Conservation (phyloP, 1,140 invertebrate species). For the Trachymyrmex septentrionalis region DNA sequence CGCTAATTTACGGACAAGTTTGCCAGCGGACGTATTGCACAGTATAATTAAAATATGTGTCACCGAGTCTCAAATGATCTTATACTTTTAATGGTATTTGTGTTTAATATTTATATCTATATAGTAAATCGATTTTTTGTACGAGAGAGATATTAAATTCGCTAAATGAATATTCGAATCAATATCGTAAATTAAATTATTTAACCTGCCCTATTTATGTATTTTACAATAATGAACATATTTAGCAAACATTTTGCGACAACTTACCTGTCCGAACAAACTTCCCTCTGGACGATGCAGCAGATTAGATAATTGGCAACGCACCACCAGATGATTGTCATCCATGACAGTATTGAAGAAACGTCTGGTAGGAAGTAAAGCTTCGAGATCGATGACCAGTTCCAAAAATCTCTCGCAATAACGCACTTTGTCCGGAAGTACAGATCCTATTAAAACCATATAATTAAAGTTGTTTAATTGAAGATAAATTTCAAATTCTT, state of each 20-base stretch:
- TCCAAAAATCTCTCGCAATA: slow-evolving; percentile 99
- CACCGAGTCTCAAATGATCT: slow-evolving; percentile 19
- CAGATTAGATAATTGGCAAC: slow-evolving; percentile 94
- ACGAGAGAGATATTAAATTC: slow-evolving; percentile 51
- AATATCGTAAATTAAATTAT: slow-evolving; percentile 40
- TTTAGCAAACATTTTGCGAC: background rate
- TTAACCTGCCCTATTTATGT: background rate
- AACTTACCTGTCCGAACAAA: slow-evolving; percentile 95
- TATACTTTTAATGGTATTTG: slow-evolving; percentile 59
- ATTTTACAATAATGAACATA: background rate
- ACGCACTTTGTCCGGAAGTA: slow-evolving; percentile 89
- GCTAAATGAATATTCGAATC: slow-evolving; percentile 45
- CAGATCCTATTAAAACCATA: slow-evolving; percentile 82
- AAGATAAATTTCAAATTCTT: slow-evolving; percentile 40
- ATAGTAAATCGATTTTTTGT: slow-evolving; percentile 61
- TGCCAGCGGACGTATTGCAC: slow-evolving; percentile 16
- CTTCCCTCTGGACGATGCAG: slow-evolving; percentile 93
- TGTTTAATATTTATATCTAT: slow-evolving; percentile 70
- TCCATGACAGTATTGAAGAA: slow-evolving; percentile 99
- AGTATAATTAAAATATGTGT: slow-evolving; percentile 48
- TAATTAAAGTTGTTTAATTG: slow-evolving; percentile 5
- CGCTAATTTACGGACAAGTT: slow-evolving; percentile 12
- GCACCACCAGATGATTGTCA: slow-evolving; percentile 97
- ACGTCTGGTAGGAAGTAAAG: slow-evolving; percentile 96
- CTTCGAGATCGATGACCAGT: slow-evolving; percentile 98